A percentile compares a stretch with the other conserved stretches of the same genome.
Conservation (phyloP, 2,113 vertebrate genomes). For the Ornithorhynchus anatinus region DNA sequence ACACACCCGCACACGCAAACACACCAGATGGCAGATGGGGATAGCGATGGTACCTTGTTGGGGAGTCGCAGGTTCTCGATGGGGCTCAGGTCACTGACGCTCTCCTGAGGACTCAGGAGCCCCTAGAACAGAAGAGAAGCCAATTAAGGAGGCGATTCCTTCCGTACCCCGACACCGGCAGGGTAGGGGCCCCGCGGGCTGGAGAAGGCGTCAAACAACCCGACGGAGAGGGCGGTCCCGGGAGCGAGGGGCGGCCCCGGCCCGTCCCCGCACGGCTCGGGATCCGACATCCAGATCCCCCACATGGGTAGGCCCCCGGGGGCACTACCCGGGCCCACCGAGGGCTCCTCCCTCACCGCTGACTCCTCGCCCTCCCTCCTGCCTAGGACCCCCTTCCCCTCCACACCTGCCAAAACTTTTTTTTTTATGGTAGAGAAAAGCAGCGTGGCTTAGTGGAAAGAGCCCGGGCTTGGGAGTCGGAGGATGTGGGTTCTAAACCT, state of each 20-base stretch:
- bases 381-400: background rate
- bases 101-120: slow-evolving; percentile 94
- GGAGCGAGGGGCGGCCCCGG: background rate
- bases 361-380: too few relatives aligned
- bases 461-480: too few relatives aligned
- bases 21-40: too few relatives aligned
- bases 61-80: slow-evolving; percentile 90
- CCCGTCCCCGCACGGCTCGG: background rate
- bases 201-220: too few relatives aligned
- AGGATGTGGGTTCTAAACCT: too few relatives aligned
- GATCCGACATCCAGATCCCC: background rate
- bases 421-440: too few relatives aligned
- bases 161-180: too few relatives aligned
- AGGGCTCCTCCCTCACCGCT: too few relatives aligned
- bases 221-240: background rate
- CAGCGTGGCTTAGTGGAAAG: too few relatives aligned
- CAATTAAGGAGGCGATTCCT: background rate
- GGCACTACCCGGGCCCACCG: too few relatives aligned
- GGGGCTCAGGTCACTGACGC: slow-evolving; percentile 89
- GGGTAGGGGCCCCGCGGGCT: background rate
- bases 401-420: background rate
- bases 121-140: slow-evolving; percentile 73
- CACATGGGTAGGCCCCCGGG: too few relatives aligned
- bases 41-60: slow-evolving; percentile 96
- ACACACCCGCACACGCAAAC: too few relatives aligned